Evolutionary conservation across 2,888 invertebrate genomes (phyloP), one percentile per base, ranked within the genome.

Genomic region (Aporophyla nigra): DNA sequence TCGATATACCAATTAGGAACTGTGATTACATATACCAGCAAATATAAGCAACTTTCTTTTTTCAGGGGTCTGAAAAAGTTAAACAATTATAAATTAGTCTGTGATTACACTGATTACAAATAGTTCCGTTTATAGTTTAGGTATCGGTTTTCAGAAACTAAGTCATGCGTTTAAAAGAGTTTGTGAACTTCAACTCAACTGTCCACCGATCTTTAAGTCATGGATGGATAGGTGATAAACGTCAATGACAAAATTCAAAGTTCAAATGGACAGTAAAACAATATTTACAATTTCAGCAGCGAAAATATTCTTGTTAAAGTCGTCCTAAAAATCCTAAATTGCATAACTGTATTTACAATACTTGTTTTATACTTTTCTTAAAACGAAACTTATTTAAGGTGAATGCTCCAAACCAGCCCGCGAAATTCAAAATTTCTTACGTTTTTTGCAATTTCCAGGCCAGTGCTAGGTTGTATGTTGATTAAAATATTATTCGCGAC

Each of bases 161-260:
- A 33, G 14, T 1, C n/a, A 70, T 21, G 21, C 7, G 19, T 56
- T 7, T 56, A 43, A 43, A 19, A 54, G 19, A 27, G 21, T n/a
- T n/a, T 51, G 21, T 51, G 16, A 49, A 27, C 3, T n/a, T n/a
- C n/a, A n/a, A 33, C 46, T 27, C 27, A 2, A 19, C 21, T 27
- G 21, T 67, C 10, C n/a, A n/a, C 16, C n/a, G 7, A 46, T 19
- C 0, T 19, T 58, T 19, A 69, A 51, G 5, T 40, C 16, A 43
- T 43, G 62, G 2, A n/a, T 27, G 40, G 1, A 43, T 51, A 0
- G 6, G 33, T 54, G n/a, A 46, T 71, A 66, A 79, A 65, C 59
- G 80, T 70, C 63, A 73, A 65, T 67, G 53, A 54, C 27, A n/a
- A 0, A 27, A 24, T 63, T 61, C 46, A 61, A 61, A 66, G 71